Evolutionary conservation across 1,140 invertebrate genomes (phyloP), one percentile per base, ranked within the genome.

Genomic region (Homalodisca vitripennis): DNA sequence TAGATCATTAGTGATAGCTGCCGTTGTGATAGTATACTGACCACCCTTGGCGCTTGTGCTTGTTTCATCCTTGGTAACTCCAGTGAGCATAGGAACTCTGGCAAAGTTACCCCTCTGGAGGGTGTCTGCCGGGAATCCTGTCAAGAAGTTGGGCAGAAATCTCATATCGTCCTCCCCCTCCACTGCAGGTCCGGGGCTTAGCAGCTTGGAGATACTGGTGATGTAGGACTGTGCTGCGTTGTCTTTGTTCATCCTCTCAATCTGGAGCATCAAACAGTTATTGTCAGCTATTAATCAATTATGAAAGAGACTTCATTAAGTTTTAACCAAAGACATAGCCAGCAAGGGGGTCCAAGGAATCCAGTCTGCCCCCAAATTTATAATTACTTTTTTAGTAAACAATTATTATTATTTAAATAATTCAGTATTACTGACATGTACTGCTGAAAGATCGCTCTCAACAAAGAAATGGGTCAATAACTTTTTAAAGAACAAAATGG

Each of bases 21-120:
- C 29, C 20, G n/a, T 13, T 27, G 27, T 62, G 2, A 41, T 41
- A 10, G 27, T 27, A 12, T 3, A 27, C 55, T 29, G 3, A 60
- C 55, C 55, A 80, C 86, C 85, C 70, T 83, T 80, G 26, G 88
- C 80, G 27, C 85, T 85, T 22, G 79, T 78, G 22, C 86, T 84
- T 0, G 89, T 90, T 78, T 91, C 89, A 47, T 89, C 85, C 29
- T 86, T 88, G 1, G 86, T 85, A 1, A 90, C 87, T 1, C 89
- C 90, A 0, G 85, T 90, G 0, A 92, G 79, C 66, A 92, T 74
- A 0, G 89, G 89, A 24, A 88, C 83, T 0, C 82, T 79, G 14
- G 84, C 84, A 69, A 83, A 80, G 17, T 82, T 76, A 17, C 79
- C 80, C 3, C 80, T 77, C 32, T 82, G 80, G n/a, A 91, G 73